A percentile compares a stretch with the other conserved stretches of the same genome.
These are phyloP conservation scores for Aplysina aerophoba DNA, from an alignment of 37 sponge, comb jelly and placozoan genomes.

Conservation along the genomic window DNA sequence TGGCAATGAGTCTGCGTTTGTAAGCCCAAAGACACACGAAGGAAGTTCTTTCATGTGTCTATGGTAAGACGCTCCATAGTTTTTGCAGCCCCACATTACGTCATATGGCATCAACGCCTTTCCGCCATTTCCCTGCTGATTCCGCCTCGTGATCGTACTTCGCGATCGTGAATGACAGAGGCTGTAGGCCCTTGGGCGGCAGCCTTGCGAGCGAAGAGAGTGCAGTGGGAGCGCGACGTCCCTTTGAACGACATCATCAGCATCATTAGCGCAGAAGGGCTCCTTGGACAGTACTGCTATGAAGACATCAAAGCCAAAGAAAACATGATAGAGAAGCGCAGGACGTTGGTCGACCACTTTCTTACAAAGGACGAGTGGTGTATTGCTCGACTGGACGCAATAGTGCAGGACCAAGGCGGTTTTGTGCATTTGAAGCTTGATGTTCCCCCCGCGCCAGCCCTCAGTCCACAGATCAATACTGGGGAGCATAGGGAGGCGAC, in stretches of 20 bases:
- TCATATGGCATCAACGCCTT: no score
- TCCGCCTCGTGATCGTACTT: no score
- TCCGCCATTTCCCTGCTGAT: no score
- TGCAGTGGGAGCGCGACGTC: not conserved
- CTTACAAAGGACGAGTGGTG: not conserved
- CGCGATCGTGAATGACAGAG: no score
- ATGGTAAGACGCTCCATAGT: no score
- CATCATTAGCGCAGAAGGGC: not conserved
- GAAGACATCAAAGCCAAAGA: not conserved
- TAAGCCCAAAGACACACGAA: no score
- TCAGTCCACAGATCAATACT: no score
- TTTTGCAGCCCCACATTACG: no score
- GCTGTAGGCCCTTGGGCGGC: not conserved
- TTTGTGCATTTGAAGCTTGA: not conserved
- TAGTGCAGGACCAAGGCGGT: not conserved
- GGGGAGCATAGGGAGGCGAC: no score
- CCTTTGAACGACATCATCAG: constrained; percentile 15
- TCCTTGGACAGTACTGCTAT: not conserved
- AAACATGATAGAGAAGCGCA: not conserved
- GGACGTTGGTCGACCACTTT: not conserved
- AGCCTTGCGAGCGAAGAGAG: not conserved
- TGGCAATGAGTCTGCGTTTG: no score
- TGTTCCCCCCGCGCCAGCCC: not conserved
- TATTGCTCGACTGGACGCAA: not conserved
- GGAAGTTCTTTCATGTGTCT: no score